Evolutionary conservation across 1,140 invertebrate species (phyloP).

Genomic region (Micrasema longulum): DNA sequence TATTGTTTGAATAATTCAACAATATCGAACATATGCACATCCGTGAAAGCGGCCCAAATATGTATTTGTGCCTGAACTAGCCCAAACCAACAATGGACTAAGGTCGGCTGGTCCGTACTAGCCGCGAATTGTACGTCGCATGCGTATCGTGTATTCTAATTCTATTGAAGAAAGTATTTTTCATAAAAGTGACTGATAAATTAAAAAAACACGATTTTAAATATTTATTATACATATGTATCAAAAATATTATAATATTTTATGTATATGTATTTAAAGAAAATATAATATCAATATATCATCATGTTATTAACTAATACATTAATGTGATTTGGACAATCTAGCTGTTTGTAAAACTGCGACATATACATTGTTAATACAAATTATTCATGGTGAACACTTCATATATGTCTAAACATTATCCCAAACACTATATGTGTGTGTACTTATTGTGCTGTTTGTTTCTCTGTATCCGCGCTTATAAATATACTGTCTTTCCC

Average conservation of each 20-base stretch:
- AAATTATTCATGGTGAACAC: conserved; percentile 17
- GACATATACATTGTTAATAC: neutral
- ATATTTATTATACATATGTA: conserved; percentile 54
- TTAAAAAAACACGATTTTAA: conserved; percentile 51
- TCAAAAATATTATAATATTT: conserved; percentile 51
- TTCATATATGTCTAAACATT: neutral
- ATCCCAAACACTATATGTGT: too few species aligned
- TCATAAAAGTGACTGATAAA: conserved; percentile 55
- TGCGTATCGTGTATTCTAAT: conserved; percentile 51
- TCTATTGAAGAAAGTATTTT: conserved; percentile 54
- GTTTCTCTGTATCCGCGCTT: neutral
- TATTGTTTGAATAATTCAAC: too few species aligned
- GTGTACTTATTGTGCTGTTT: too few species aligned
- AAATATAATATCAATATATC: conserved; percentile 39
- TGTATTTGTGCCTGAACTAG: conserved; percentile 17
- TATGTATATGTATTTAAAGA: conserved; percentile 47
- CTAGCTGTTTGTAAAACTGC: conserved; percentile 52
- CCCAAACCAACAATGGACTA: conserved; percentile 21
- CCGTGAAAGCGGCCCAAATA: too few species aligned
- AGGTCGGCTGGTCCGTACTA: conserved; percentile 51
- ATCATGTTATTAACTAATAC: conserved; percentile 44
- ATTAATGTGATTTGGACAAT: conserved; percentile 54
- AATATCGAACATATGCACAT: too few species aligned
- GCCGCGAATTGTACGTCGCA: conserved; percentile 47
- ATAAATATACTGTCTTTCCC: neutral